Evolutionary conservation across 2,888 invertebrate genomes (phyloP).

Genomic region (Pandemis heparana): DNA sequence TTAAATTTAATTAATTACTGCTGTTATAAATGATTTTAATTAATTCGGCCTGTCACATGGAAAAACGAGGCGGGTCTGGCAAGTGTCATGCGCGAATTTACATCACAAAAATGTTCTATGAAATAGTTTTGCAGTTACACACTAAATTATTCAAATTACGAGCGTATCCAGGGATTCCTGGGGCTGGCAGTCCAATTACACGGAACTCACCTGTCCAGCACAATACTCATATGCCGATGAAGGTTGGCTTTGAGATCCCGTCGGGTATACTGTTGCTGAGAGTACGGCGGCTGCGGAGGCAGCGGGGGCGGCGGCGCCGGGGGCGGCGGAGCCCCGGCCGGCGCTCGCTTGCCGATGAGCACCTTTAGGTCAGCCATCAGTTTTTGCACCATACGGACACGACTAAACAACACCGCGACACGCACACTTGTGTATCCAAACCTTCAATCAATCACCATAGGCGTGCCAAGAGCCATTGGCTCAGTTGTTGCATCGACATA

Average conservation of each 20-base stretch:
- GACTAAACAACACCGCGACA: constrained; percentile 70
- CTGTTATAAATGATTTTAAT: constrained; percentile 27
- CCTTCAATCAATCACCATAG: constrained; percentile 69
- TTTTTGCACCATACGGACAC: constrained; percentile 83
- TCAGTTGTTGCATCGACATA: constrained; percentile 71
- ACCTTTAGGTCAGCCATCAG: constrained; percentile 84
- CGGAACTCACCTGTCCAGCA: constrained; percentile 81
- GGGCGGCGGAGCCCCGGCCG: constrained; percentile 64
- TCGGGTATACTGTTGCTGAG: constrained; percentile 75
- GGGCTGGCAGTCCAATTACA: not conserved
- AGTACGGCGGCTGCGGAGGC: constrained; percentile 54
- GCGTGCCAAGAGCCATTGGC: constrained; percentile 82
- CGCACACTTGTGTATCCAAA: constrained; percentile 73
- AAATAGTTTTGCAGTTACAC: not conserved
- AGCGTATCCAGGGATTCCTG: too few relatives aligned
- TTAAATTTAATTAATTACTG: constrained; percentile 36
- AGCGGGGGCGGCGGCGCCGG: constrained; percentile 57
- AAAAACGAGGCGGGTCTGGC: constrained; percentile 23
- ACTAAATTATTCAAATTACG: not conserved
- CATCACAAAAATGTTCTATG: constrained; percentile 5
- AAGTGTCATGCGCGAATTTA: constrained; percentile 17
- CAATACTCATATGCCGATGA: constrained; percentile 84
- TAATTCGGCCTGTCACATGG: constrained; percentile 24
- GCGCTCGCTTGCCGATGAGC: constrained; percentile 83
- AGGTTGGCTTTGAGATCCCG: constrained; percentile 82